Evolutionary conservation across 2,797 vertebrate genomes (phyloP).

Genomic region (Menidia menidia): DNA sequence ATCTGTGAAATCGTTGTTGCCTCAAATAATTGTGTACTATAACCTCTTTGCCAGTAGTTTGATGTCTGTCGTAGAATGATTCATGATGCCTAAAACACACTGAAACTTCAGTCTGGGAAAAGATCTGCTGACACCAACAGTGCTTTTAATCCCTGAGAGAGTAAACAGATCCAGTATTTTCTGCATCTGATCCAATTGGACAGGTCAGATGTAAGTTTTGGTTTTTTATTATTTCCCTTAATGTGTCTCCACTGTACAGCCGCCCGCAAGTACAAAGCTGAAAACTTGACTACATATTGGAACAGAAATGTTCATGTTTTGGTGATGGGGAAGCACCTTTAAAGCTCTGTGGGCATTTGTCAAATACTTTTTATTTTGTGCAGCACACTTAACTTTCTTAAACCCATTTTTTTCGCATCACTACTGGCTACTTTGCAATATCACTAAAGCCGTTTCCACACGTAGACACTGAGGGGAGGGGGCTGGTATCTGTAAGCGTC

Average conservation of each 20-base stretch:
- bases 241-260: conserved; percentile 53
- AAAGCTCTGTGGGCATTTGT: conserved; percentile 78
- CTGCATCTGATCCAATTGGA: conserved; percentile 48
- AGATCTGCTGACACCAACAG: conserved; percentile 54
- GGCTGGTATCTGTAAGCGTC: too few relatives aligned
- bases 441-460: conserved; percentile 35
- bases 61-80: conserved; percentile 34
- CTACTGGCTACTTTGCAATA: conserved; percentile 73
- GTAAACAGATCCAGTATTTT: conserved; percentile 68
- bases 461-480: too few relatives aligned
- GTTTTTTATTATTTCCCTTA: conserved; percentile 35
- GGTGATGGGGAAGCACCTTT: conserved; percentile 67
- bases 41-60: conserved; percentile 21
- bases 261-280: conserved; percentile 48
- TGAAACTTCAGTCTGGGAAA: conserved; percentile 26
- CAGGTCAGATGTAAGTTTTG: conserved; percentile 20
- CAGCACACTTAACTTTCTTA: conserved; percentile 64
- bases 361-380: conserved; percentile 63
- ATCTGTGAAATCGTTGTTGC: conserved; percentile 45
- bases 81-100: conserved; percentile 25
- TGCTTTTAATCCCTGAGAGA: conserved; percentile 53
- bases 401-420: conserved; percentile 45
- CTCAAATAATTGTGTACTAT: conserved; percentile 37
- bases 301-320: conserved; percentile 57
- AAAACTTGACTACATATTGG: conserved; percentile 52